Base-by-base conservation (phyloP, 2,888 invertebrate species). In the Lochmaea capreae region DNA sequence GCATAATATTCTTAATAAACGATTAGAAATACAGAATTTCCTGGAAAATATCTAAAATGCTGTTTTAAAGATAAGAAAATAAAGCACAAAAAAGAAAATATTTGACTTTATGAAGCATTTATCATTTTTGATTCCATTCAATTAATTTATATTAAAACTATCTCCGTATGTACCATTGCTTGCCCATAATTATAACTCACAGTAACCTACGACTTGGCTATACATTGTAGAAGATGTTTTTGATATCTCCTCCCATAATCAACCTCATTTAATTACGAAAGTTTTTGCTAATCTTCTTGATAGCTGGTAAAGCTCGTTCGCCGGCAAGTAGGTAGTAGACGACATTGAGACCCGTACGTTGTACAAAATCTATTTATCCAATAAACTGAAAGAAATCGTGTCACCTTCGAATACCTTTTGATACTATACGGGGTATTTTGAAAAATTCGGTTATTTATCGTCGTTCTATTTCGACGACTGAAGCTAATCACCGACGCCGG, bases 211-310 rank as follows among this genome's bases (percentile, higher is more conserved):
- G 9, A 59, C 14, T 59, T 12, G 33, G 33, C 6, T 4, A 58
- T 58, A 33, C 26, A 59, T n/a, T 14, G 33, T 33, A 14, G 11
- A 16, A 16, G 59, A 59, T 59, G 59, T 59, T 59, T 59, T 33
- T 59, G 33, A 59, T 33, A 59, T 59, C 59, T 26, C 8, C 14
- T 59, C 59, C 8, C 59, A 26, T 26, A 26, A 59, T 59, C 33
- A 59, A n/a, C 33, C 26, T 59, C 59, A 59, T 59, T 59, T 59
- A 59, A 59, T 59, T 59, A 59, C 59, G 14, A 59, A 59, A 59
- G 14, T 58, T 58, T 58, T 26, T 58, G 58, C 58, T 58, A 58
- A 58, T 58, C 58, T 59, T n/a, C 9, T 54, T 54, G 54, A 54
- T 54, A 54, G 54, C 16, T 54, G 59, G 26, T 33, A 59, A 59